A percentile compares a stretch with the other conserved stretches of the same genome.
Conservation (phyloP, 1,140 invertebrate species). For the Diachasmimorpha longicaudata region DNA sequence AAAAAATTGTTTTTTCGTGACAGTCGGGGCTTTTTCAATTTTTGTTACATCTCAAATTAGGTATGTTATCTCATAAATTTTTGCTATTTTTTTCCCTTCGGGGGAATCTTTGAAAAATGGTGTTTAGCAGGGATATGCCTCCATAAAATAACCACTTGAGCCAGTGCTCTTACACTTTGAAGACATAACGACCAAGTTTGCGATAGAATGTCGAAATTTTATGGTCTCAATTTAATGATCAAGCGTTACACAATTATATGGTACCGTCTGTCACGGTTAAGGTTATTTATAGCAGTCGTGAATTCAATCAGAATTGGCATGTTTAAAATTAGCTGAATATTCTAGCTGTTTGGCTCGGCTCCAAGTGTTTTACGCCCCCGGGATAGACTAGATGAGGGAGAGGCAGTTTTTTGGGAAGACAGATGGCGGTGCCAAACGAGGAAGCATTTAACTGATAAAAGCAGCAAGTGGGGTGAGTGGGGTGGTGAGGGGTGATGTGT, state of each 20-base stretch:
- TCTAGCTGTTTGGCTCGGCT: background rate
- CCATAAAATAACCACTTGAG: background rate
- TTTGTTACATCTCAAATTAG: too few species aligned
- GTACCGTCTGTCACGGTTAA: background rate
- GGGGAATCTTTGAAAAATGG: too few species aligned
- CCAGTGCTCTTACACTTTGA: background rate
- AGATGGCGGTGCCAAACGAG: conserved; percentile 14
- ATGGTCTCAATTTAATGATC: conserved; percentile 4
- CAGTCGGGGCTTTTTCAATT: too few species aligned
- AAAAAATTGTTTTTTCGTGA: too few species aligned
- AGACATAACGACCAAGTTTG: background rate
- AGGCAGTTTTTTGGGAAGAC: background rate
- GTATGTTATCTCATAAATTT: too few species aligned
- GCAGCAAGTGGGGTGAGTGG: background rate
- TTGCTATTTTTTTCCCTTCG: too few species aligned
- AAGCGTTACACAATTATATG: background rate
- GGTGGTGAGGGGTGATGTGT: background rate
- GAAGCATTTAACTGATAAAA: conserved; percentile 9
- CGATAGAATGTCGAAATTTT: background rate
- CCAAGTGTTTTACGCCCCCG: conserved; percentile 15
- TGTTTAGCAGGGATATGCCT: too few species aligned
- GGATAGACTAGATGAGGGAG: background rate
- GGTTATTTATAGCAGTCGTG: conserved; percentile 3
- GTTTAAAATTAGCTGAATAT: conserved; percentile 21
- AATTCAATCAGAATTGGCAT: conserved; percentile 19